Evolutionary conservation across 1,140 invertebrate genomes (phyloP), one percentile per base, ranked within the genome.

Genomic region (Zaprionus tsacasi): DNA sequence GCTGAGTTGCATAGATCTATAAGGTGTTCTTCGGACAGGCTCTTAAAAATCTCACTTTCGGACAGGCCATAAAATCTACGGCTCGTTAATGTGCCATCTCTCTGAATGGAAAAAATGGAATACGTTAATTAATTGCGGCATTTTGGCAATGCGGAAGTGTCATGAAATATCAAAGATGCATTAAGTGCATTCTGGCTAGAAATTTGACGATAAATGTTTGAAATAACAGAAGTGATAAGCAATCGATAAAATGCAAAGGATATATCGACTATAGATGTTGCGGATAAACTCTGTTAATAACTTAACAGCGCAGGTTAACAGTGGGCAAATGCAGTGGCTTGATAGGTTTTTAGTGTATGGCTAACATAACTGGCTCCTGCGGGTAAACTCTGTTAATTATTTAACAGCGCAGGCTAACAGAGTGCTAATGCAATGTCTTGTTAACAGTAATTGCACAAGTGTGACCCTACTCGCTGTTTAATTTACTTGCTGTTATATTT

Each of bases 11-110:
- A 12, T 43, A 17, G 33, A 36, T 40, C 17, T 7, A 5, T 6
- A 6, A 30, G 11, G 45, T 40, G 27, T 52, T 59, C 33, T 17
- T 25, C 25, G 7, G 15, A 11, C 13, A 27, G 30, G 38, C 72
- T 36, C 52, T 75, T 43, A 38, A 52, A 65, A 58, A 35, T 36
- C 55, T 55, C 61, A 60, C 60, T 72, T 66, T 66, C 54, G 38
- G 35, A 38, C 68, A 65, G 60, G 11, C 55, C 59, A 70, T 70
- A 65, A 76, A 76, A 54, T n/a, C 55, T 43, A 43, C 27, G 35
- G 54, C 21, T 70, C 50, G 52, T 76, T 71, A 59, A 71, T 70
- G 40, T 57, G 35, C 54, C 59, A 59, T 45, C 21, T 21, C 35
- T 70, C 59, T 76, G 38, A 76, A 71, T 65, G 68, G 30, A 55